Conservation (phyloP, 2,797 vertebrate genomes). For the Oophaga sylvatica region DNA sequence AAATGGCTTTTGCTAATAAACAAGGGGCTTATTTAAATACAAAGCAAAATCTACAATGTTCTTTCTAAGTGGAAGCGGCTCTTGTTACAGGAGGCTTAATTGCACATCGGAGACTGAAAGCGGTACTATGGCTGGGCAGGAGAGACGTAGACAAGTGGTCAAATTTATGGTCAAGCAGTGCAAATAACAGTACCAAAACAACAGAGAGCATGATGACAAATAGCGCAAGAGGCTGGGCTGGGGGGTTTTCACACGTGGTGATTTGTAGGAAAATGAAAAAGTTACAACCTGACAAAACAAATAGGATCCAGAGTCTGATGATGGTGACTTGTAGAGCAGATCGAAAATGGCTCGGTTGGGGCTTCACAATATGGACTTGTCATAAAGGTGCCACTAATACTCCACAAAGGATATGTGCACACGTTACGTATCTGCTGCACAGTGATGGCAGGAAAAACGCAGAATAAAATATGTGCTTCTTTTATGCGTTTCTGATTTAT, state of each 20-base stretch:
- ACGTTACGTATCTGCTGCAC: too few species aligned
- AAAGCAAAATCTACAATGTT: background rate
- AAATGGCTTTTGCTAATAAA: constrained; percentile 39
- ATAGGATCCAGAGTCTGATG: background rate
- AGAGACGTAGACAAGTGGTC: constrained; percentile 11
- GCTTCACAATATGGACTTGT: too few species aligned
- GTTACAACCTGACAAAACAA: background rate
- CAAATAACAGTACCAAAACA: background rate
- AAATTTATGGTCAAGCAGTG: constrained; percentile 4
- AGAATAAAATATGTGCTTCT: too few species aligned
- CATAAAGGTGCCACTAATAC: too few species aligned
- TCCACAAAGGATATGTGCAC: too few species aligned
- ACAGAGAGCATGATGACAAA: background rate
- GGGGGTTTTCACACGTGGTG: background rate
- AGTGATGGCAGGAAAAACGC: too few species aligned
- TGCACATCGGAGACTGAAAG: constrained; percentile 16
- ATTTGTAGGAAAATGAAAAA: background rate
- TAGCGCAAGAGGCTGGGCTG: background rate
- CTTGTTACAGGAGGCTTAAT: constrained; percentile 25
- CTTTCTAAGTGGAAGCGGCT: background rate
- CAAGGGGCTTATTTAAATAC: constrained; percentile 25
- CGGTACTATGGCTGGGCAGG: background rate
- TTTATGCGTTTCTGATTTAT: too few species aligned
- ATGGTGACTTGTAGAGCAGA: background rate
- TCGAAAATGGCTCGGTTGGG: background rate